These are phyloP conservation scores for Gnathonemus longibarbis DNA, from an alignment of 2,113 vertebrate genomes.

Conservation along the genomic window DNA sequence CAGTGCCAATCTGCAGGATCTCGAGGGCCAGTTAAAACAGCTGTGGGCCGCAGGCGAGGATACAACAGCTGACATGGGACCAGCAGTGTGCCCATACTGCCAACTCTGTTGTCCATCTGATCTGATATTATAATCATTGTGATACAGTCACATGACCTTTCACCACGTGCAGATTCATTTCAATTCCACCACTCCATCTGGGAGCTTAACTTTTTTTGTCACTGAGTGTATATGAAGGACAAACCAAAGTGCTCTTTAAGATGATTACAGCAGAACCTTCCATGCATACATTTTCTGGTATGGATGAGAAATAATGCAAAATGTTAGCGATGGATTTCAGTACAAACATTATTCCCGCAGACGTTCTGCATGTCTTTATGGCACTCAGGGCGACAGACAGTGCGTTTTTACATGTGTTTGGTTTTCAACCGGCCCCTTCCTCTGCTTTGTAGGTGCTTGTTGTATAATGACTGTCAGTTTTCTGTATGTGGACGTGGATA, in stretches of 20 bases:
- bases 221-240: background rate
- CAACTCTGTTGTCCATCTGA: too few species aligned
- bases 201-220: too few species aligned
- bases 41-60: too few species aligned
- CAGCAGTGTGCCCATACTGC: too few species aligned
- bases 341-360: background rate
- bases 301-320: background rate
- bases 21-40: too few species aligned
- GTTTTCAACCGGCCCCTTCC: conserved; percentile 48
- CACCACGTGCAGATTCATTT: too few species aligned
- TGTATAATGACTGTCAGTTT: conserved; percentile 45
- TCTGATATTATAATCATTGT: too few species aligned
- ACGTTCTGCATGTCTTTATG: background rate
- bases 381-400: background rate
- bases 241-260: background rate
- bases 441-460: conserved; percentile 45
- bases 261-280: background rate
- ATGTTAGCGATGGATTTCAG: background rate
- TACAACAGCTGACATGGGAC: too few species aligned
- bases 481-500: conserved; percentile 41
- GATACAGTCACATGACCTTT: too few species aligned
- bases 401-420: background rate
- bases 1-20: too few species aligned
- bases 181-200: too few species aligned
- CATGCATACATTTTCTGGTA: background rate